Percentiles rank a stretch among this genome's conserved stretches.
phyloP scores from a whole-genome alignment of 2,797 vertebrate genomes.

The Nannoperca australis region DNA sequence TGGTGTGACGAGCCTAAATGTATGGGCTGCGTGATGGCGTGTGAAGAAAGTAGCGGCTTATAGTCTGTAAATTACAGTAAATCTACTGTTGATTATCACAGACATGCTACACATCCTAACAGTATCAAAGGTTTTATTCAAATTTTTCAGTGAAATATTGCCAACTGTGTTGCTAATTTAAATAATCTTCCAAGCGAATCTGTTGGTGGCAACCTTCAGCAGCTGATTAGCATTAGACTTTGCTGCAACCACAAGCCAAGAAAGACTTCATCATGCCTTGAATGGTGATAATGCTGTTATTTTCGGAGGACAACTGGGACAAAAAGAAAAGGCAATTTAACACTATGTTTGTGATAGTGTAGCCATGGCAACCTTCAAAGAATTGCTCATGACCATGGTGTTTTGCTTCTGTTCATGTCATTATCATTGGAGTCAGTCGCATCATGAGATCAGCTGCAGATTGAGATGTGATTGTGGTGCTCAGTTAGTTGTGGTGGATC shows the following conservation, averaged over 20 bases:
- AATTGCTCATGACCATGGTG: constrained; percentile 10
- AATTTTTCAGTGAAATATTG: background rate
- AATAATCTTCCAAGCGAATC: constrained; percentile 1
- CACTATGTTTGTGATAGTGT: constrained; percentile 30
- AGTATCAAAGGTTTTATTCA: background rate
- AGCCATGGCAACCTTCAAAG: constrained; percentile 40
- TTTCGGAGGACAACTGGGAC: background rate
- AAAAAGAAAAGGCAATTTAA: background rate
- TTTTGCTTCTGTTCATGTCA: background rate
- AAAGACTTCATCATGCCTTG: constrained; percentile 2
- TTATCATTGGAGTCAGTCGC: constrained; percentile 23
- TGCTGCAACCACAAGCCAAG: background rate
- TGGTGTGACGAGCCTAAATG: no score
- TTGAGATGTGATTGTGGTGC: constrained; percentile 8
- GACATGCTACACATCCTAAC: background rate
- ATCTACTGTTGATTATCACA: background rate
- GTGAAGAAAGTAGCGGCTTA: no score
- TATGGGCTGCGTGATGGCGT: no score
- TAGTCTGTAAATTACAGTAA: background rate
- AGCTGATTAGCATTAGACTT: constrained; percentile 9
- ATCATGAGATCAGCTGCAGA: constrained; percentile 41
- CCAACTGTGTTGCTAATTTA: constrained; percentile 8
- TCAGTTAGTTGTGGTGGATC: background rate
- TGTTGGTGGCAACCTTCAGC: background rate
- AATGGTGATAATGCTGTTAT: constrained; percentile 13